Evolutionary conservation across 2,797 vertebrate genomes (phyloP).

Genomic region (Rhabdophis nuchalis): DNA sequence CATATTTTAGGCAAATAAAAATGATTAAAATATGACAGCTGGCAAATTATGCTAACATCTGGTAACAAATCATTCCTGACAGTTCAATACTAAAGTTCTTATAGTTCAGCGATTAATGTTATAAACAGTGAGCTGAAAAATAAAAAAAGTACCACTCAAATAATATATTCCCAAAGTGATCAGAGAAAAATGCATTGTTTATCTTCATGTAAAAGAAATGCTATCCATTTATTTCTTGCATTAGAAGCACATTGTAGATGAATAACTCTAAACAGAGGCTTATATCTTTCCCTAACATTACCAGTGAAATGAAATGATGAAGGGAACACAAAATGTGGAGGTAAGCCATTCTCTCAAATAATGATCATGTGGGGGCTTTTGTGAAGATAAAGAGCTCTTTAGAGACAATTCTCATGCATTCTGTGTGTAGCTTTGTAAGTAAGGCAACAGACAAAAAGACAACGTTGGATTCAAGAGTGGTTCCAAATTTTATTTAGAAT

Average conservation of each 20-base stretch:
- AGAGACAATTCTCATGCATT: not conserved
- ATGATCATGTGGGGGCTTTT: not conserved
- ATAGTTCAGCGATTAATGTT: slow-evolving; percentile 72
- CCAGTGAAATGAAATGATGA: slow-evolving; percentile 34
- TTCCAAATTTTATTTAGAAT: not conserved
- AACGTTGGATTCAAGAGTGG: not conserved
- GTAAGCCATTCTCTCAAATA: not conserved
- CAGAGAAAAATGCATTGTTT: slow-evolving; percentile 40
- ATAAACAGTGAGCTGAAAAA: slow-evolving; percentile 62
- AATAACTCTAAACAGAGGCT: slow-evolving; percentile 48
- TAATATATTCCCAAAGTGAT: slow-evolving; percentile 51
- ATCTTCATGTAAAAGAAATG: slow-evolving; percentile 61
- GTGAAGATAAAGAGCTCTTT: not conserved
- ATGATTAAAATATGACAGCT: slow-evolving; percentile 74
- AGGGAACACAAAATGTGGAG: not conserved
- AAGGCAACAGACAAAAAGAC: not conserved
- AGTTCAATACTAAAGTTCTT: slow-evolving; percentile 68
- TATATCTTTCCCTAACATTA: not conserved
- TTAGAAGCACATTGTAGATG: slow-evolving; percentile 50
- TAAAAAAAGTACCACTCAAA: slow-evolving; percentile 41
- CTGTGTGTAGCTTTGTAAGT: not conserved
- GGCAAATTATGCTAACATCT: slow-evolving; percentile 75
- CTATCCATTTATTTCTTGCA: slow-evolving; percentile 38
- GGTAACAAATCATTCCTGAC: slow-evolving; percentile 73
- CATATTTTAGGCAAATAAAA: slow-evolving; percentile 71